Conservation (phyloP, 64 coral and sea anemone species). For the Trachythela sp. region DNA sequence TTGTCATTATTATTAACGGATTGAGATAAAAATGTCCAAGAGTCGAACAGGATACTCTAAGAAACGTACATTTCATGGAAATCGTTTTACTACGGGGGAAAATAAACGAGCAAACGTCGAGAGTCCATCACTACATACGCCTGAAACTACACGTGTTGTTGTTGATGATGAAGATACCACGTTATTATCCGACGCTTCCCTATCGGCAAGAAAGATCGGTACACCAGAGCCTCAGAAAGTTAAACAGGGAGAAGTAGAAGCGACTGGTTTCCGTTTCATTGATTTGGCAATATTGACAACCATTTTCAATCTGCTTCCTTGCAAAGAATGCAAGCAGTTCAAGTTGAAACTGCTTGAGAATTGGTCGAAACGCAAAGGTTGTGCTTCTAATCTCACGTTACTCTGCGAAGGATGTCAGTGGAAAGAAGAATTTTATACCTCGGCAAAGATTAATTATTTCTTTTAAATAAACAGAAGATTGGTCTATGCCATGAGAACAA, state of each 20-base stretch:
- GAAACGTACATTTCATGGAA: conserved; percentile 26
- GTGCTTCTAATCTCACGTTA: not conserved
- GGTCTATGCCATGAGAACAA: not conserved
- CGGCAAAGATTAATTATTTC: not conserved
- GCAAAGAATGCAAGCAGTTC: conserved; percentile 18
- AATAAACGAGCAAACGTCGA: not conserved
- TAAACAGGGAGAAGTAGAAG: not conserved
- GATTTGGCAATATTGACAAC: conserved; percentile 11
- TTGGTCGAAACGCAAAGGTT: not conserved
- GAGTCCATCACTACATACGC: not conserved
- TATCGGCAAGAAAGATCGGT: conserved; percentile 30
- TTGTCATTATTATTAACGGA: conserved; percentile 34
- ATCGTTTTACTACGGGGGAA: conserved; percentile 24
- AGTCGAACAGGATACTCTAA: conserved; percentile 21
- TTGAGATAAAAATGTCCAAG: not conserved
- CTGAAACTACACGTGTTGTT: not conserved
- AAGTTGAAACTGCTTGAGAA: conserved; percentile 12
- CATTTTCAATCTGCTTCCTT: conserved; percentile 25
- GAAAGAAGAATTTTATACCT: conserved; percentile 31
- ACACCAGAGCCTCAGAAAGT: conserved; percentile 39
- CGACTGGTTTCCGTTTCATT: conserved; percentile 38
- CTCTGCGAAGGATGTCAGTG: conserved; percentile 14
- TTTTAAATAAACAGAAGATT: conserved; percentile 41
- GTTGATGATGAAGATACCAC: conserved; percentile 22
- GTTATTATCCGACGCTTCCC: not conserved